Evolutionary conservation across 1,140 invertebrate genomes (phyloP), one percentile per base, ranked within the genome.

Genomic region (Drosophila suzukii): DNA sequence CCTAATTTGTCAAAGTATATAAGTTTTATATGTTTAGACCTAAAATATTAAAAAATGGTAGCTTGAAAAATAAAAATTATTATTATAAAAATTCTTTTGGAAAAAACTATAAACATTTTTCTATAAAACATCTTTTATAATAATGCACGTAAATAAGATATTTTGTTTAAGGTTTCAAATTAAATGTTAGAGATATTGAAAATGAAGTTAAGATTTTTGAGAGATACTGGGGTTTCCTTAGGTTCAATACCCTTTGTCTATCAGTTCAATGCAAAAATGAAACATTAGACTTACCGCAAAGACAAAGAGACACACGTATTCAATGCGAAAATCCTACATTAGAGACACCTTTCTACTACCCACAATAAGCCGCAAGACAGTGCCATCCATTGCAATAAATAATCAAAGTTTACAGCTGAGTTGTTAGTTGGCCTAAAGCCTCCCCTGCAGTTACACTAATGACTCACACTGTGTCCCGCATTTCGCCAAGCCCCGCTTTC

Each of bases 401-500:
- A 12, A 13, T 20, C 8, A 6, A 46, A 12, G 13, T 24, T 13
- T 50, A 10, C n/a, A 17, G 17, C 6, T 20, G 6, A 13, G 8
- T 3, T 38, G 30, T 13, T 36, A 13, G 17, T 38, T 20, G 13
- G n/a, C 12, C 4, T n/a, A 10, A 30, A 13, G 24, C 4, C n/a
- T 34, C 13, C 27, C 10, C 20, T 17, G 27, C 7, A 54, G 10
- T 54, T 67, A 57, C 36, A 57, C 15, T 12, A n/a, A 57, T 50
- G 63, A 56, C 43, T 36, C 20, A 8, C 65, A 38, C 20, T 56
- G 66, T 67, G 30, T 13, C 59, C 60, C 65, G 27, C 44, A 51
- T 63, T 34, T 30, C 7, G 27, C 8, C 34, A 15, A 13, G 12
- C 51, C 30, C 1, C 8, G 41, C 27, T 44, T 63, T 63, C 50